Percentiles rank a stretch among this genome's conserved stretches.
Conservation (phyloP, 2,113 vertebrate genomes). For the Toxostoma redivivum region DNA sequence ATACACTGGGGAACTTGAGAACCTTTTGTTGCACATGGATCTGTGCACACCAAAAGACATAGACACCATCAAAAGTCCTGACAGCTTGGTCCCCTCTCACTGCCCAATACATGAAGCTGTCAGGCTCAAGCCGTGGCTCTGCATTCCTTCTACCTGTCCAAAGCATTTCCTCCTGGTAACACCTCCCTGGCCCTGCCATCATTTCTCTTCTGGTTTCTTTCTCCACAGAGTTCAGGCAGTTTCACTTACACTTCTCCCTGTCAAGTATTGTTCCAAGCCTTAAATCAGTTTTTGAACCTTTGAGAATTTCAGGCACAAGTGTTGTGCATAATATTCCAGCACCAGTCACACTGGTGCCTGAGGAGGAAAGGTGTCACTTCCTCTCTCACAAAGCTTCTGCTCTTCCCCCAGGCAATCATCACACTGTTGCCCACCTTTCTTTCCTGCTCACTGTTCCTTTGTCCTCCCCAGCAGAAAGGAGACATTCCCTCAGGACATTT, state of each 20-base stretch:
- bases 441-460: not conserved
- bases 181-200: not conserved
- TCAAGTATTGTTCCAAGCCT: not conserved
- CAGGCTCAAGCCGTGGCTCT: not conserved
- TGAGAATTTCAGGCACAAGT: not conserved
- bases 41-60: not conserved
- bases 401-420: not conserved
- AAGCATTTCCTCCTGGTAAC: not conserved
- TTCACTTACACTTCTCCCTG: not conserved
- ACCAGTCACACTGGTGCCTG: not conserved
- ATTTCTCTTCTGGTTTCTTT: not conserved
- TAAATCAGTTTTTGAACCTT: not conserved
- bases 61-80: not conserved
- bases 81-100: not conserved
- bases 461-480: not conserved
- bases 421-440: not conserved
- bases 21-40: not conserved
- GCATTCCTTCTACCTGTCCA: not conserved
- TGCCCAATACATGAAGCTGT: not conserved
- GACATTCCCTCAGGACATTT: not conserved
- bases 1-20: not conserved
- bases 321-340: not conserved
- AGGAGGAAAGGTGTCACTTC: not conserved
- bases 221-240: not conserved
- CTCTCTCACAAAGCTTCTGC: not conserved